Evolutionary conservation across 2,797 vertebrate species (phyloP), one percentile per base, ranked within the genome.

Genomic region (Serranus cabrilla): DNA sequence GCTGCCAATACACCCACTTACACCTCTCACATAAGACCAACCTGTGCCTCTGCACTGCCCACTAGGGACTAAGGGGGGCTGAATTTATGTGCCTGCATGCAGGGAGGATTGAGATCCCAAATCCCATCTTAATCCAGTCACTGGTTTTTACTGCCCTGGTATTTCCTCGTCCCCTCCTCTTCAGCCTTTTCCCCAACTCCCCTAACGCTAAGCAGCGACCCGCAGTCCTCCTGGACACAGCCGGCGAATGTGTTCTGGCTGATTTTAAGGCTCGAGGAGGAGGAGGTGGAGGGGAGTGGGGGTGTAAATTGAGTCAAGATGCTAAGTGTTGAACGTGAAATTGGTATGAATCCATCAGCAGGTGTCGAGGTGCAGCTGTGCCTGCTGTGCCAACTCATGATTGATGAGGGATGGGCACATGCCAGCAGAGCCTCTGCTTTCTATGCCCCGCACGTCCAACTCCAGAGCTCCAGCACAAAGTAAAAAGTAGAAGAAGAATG

Each of bases 261-360:
- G 81, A 74, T 86, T 83, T 84, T 84, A 58, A 80, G 76, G 77
- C 67, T 14, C 3, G 37, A 37, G 23, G n/a, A 37, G 62, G 52
- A 62, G 66, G 71, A 69, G 60, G 58, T 76, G 47, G 50, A 43
- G 52, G 40, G 40, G 66, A 83, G 62, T 11, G 62, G 49, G 49
- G 84, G 82, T 74, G 65, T 84, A 93, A 92, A 93, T 93, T 90
- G 86, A 89, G 90, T 91, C 85, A 91, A 93, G 92, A 89, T 91
- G 89, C 90, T 93, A 93, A 94, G 90, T 90, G 91, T 67, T 74
- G 83, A 86, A 87, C 60, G 81, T 92, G 91, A 93, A 94, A 92
- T 86, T 90, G 93, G 90, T 92, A 90, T 80, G 87, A 94, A 94
- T 93, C 94, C 90, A 94, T 94, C 92, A 94, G 90, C 82, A 78